Conservation (phyloP, 2,797 vertebrate species). For the Syngnathus rostellatus region DNA sequence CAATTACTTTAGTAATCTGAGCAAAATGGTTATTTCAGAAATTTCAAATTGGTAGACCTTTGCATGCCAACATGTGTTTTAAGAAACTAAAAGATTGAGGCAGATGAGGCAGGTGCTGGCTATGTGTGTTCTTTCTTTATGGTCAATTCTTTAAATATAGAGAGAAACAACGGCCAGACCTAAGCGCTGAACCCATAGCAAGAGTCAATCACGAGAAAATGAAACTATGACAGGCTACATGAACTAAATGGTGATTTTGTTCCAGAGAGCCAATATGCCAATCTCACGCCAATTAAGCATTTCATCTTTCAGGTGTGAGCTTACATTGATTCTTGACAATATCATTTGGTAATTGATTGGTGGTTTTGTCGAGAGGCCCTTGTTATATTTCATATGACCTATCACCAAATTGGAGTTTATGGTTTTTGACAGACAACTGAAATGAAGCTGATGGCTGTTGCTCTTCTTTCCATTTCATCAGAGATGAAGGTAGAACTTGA, state of each 20-base stretch:
- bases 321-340: constrained; percentile 52
- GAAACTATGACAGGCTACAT: neutral
- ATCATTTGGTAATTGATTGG: constrained; percentile 54
- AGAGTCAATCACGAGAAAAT: neutral
- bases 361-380: constrained; percentile 41
- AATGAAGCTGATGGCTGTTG: constrained; percentile 42
- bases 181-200: neutral
- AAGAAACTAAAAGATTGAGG: neutral
- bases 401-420: constrained; percentile 53
- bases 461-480: constrained; percentile 38
- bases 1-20: neutral
- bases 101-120: neutral
- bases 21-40: neutral
- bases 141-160: neutral
- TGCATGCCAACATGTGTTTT: neutral
- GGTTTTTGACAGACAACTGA: constrained; percentile 50
- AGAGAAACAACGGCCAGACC: neutral
- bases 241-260: neutral
- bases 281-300: constrained; percentile 16
- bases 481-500: constrained; percentile 46
- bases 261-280: constrained; percentile 18
- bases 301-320: constrained; percentile 41
- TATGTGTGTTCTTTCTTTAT: neutral
- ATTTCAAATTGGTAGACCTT: neutral
- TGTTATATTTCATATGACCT: constrained; percentile 64